Percentiles rank a stretch among this genome's conserved stretches.
Conservation (phyloP, 1,140 invertebrate species). For the Heliothis virescens region DNA sequence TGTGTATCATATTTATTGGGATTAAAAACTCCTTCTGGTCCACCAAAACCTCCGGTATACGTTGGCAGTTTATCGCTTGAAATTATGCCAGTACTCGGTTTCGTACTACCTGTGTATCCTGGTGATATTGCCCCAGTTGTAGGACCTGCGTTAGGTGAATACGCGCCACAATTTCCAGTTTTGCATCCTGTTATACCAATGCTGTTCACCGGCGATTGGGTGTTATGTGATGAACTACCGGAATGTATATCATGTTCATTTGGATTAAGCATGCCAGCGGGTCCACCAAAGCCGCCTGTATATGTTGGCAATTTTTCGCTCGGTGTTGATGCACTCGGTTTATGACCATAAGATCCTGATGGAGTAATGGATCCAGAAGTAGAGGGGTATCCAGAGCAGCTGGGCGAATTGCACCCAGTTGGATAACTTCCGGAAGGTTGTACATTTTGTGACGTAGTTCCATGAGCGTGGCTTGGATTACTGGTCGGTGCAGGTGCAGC, state of each 20-base stretch:
- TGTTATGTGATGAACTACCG: constrained; percentile 6
- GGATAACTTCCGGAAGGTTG: background rate
- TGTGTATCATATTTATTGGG: constrained; percentile 60
- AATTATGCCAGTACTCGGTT: background rate
- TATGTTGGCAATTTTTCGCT: constrained; percentile 54
- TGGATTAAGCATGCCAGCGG: constrained; percentile 42
- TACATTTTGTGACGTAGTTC: background rate
- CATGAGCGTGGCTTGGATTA: constrained; percentile 1
- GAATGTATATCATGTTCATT: constrained; percentile 28
- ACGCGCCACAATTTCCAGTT: constrained; percentile 1
- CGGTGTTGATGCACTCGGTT: constrained; percentile 5
- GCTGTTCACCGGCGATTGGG: background rate
- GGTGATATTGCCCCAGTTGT: background rate
- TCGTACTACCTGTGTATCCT: constrained; percentile 6
- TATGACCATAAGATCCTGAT: background rate
- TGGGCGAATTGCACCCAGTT: constrained; percentile 8
- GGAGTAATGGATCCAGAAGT: background rate
- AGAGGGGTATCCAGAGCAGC: constrained; percentile 9
- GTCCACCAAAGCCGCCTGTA: constrained; percentile 39
- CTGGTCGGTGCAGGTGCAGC: background rate
- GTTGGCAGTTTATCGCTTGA: constrained; percentile 50
- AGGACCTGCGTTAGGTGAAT: constrained; percentile 4
- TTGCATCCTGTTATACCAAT: background rate
- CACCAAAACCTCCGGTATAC: constrained; percentile 58
- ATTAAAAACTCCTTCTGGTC: constrained; percentile 58